Base-by-base conservation (phyloP, 2,888 invertebrate species). In the Agonopterix heracliana region DNA sequence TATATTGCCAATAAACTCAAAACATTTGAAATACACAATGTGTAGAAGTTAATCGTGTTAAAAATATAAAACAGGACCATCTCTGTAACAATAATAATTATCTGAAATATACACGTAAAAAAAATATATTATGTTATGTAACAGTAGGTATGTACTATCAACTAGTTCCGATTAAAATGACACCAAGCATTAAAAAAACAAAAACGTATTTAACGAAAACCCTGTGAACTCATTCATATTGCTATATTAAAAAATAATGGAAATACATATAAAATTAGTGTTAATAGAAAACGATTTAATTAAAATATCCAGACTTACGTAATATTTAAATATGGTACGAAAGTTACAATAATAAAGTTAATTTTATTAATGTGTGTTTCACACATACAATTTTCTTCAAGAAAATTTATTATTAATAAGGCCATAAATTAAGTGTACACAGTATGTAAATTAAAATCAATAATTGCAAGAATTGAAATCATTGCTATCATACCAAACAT, bases 21-120 rank as follows among this genome's bases (percentile, higher is more conserved):
- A 81, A 74, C 71, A 70, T 41, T 70, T 76, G 71, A 76, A 70
- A 78, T 75, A 71, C 72, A 71, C 71, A 69, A 73, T 68, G 63
- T 62, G 68, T 62, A 77, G 73, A 75, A 72, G 73, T 81, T 77
- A 81, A 76, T 75, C 67, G 71, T 71, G 79, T 81, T 81, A 81
- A 82, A 70, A 81, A 82, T 84, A 84, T 82, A 84, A 85, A 83
- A 84, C 77, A 76, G 74, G 75, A 71, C 75, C 73, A 78, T 78
- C 74, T 77, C 72, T 78, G 74, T 78, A 86, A 86, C 85, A 84
- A 81, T 78, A 81, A 85, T 84, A 85, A 81, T 81, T 77, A 83
- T 85, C 81, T 85, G 82, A 81, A 83, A 83, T 81, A 81, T 79
- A 81, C 78, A 81, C 78, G 80, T 82, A 83, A 85, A 84, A 82